Conservation (phyloP, 2,113 vertebrate genomes). For the Pavo muticus region DNA sequence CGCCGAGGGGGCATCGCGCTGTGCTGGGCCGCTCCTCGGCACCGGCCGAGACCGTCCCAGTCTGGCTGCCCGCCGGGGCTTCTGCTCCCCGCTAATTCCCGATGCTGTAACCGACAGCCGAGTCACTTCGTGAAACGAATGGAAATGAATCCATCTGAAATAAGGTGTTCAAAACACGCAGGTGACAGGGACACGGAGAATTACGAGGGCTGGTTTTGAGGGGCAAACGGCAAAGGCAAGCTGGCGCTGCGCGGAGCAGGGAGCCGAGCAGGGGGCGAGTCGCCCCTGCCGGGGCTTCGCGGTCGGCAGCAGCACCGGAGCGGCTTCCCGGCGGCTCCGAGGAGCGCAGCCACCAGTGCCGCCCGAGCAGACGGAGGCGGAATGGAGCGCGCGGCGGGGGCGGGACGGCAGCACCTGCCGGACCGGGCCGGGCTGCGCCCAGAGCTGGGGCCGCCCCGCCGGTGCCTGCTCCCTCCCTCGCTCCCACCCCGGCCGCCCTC, state of each 20-base stretch:
- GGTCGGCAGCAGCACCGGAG: too few relatives aligned
- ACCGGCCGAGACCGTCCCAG: rapidly evolving
- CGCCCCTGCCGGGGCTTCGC: too few relatives aligned
- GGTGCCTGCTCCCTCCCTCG: too few relatives aligned
- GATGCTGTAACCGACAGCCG: too few relatives aligned
- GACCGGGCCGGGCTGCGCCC: too few relatives aligned
- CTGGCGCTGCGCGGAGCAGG: neutral
- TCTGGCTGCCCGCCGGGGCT: neutral
- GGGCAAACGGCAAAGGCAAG: neutral
- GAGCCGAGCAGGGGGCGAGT: neutral
- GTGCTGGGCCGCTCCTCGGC: neutral
- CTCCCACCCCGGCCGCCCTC: too few relatives aligned
- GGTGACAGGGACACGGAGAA: neutral
- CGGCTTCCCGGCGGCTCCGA: too few relatives aligned
- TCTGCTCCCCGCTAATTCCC: neutral
- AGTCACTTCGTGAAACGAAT: neutral
- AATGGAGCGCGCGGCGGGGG: neutral
- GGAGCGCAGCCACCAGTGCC: too few relatives aligned
- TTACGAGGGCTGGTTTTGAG: neutral
- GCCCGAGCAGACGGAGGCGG: too few relatives aligned
- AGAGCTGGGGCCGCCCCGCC: neutral
- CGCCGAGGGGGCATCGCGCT: too few relatives aligned
- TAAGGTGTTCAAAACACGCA: rapidly evolving
- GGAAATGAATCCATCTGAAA: neutral
- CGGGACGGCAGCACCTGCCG: neutral